phyloP scores from a whole-genome alignment of 2,888 invertebrate genomes.

The Rhogogaster chlorosoma region DNA sequence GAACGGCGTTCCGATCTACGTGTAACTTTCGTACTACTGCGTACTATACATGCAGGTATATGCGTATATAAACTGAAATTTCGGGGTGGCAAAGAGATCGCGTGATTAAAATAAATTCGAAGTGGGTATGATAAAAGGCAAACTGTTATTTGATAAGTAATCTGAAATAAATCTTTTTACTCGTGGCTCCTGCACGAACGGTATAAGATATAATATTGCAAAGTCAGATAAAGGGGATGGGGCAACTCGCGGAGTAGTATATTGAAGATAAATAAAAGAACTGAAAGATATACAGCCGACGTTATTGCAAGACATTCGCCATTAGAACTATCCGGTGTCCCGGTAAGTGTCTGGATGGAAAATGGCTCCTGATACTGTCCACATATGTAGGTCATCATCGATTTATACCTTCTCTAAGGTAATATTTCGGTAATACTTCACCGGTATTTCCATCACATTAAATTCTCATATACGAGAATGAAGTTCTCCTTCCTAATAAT shows the following conservation, averaged over 20 bases:
- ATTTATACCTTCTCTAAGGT: slow-evolving; percentile 1
- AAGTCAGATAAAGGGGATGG: slow-evolving; percentile 19
- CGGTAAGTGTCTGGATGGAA: slow-evolving; percentile 44
- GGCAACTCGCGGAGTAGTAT: slow-evolving; percentile 3
- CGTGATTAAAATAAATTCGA: slow-evolving; percentile 24
- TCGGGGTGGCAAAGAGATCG: not conserved
- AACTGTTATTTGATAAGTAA: slow-evolving; percentile 42
- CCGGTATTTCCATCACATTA: not conserved
- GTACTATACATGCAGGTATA: not conserved
- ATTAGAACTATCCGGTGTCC: slow-evolving; percentile 46
- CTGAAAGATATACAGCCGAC: slow-evolving; percentile 43
- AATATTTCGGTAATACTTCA: slow-evolving; percentile 23
- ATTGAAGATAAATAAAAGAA: slow-evolving; percentile 48
- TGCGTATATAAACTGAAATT: not conserved
- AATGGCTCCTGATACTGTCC: slow-evolving; percentile 1
- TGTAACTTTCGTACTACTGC: not conserved
- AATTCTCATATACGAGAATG: not conserved
- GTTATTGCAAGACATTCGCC: slow-evolving; percentile 49
- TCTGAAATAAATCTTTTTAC: slow-evolving; percentile 26
- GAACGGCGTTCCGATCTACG: not conserved
- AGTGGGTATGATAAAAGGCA: not conserved
- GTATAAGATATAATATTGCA: slow-evolving; percentile 22
- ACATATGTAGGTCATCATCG: slow-evolving; percentile 43
- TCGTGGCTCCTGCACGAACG: not conserved
- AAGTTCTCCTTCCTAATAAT: not conserved